A percentile compares a stretch with the other conserved stretches of the same genome.
These are phyloP conservation scores for Nothobranchius kuhntae DNA, from an alignment of 2,113 vertebrate genomes.

Conservation along the genomic window DNA sequence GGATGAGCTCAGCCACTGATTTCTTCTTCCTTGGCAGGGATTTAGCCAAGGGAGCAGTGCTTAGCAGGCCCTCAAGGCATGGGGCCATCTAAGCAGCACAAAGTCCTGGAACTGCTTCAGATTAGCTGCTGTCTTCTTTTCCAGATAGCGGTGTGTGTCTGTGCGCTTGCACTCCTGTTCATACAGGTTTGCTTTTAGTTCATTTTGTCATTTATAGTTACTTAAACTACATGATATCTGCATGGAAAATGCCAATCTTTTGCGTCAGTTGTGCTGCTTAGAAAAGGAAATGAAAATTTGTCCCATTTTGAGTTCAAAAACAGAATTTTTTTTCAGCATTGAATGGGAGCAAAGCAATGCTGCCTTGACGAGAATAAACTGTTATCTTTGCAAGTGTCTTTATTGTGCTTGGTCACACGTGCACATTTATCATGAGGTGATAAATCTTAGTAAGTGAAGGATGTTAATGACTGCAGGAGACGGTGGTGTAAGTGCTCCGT, in stretches of 20 bases:
- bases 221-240: no score
- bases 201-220: conserved; percentile 17
- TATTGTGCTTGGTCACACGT: conserved; percentile 67
- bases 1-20: conserved; percentile 78
- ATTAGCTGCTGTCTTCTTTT: conserved; percentile 74
- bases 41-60: conserved; percentile 75
- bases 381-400: conserved; percentile 74
- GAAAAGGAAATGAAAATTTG: no score
- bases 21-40: conserved; percentile 71
- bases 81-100: conserved; percentile 77
- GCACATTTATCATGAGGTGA: conserved; percentile 69
- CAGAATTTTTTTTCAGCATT: no score
- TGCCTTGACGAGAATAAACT: conserved; percentile 59
- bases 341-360: neutral
- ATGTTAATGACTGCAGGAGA: conserved; percentile 66
- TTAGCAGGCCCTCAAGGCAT: conserved; percentile 79
- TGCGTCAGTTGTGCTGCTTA: no score
- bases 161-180: conserved; percentile 6
- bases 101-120: conserved; percentile 78
- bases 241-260: no score
- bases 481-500: conserved; percentile 62
- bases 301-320: no score
- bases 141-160: conserved; percentile 40
- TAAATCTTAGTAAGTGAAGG: conserved; percentile 73
- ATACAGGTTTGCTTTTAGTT: conserved; percentile 20